Conservation (phyloP, 2,797 vertebrate species). For the Girardinus metallicus region DNA sequence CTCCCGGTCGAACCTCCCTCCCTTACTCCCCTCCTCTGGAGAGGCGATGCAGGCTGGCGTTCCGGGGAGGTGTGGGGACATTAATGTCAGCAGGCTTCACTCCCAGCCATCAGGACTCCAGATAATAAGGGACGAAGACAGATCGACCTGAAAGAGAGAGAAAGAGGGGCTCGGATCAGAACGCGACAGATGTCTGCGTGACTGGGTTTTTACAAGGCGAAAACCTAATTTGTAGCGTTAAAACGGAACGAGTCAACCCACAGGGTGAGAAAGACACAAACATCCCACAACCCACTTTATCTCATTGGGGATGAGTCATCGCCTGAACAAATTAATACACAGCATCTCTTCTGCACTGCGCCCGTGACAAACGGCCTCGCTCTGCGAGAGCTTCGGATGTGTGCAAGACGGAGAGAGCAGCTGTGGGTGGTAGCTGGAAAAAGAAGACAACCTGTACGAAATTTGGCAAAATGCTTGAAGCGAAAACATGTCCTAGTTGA, state of each 20-base stretch:
- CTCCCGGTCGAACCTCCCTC: constrained; percentile 33
- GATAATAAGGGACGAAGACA: constrained; percentile 57
- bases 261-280: constrained; percentile 42
- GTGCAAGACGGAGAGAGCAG: constrained; percentile 64
- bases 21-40: constrained; percentile 25
- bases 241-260: constrained; percentile 34
- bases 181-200: background rate
- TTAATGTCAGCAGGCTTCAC: constrained; percentile 66
- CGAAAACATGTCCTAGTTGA: constrained; percentile 24
- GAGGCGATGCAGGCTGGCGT: constrained; percentile 56
- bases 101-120: constrained; percentile 54
- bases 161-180: constrained; percentile 4
- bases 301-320: constrained; percentile 72
- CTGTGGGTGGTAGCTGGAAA: constrained; percentile 57
- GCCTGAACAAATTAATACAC: constrained; percentile 69
- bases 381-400: constrained; percentile 43
- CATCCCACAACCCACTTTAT: constrained; percentile 57
- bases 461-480: constrained; percentile 12
- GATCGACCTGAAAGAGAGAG: constrained; percentile 51
- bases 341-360: constrained; percentile 66
- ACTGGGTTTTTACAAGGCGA: constrained; percentile 13
- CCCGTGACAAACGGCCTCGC: constrained; percentile 60
- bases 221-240: constrained; percentile 20
- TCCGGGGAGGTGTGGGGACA: constrained; percentile 51
- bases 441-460: constrained; percentile 34